Base-by-base conservation (phyloP, 2,797 vertebrate species). In the Hyperoplus immaculatus region DNA sequence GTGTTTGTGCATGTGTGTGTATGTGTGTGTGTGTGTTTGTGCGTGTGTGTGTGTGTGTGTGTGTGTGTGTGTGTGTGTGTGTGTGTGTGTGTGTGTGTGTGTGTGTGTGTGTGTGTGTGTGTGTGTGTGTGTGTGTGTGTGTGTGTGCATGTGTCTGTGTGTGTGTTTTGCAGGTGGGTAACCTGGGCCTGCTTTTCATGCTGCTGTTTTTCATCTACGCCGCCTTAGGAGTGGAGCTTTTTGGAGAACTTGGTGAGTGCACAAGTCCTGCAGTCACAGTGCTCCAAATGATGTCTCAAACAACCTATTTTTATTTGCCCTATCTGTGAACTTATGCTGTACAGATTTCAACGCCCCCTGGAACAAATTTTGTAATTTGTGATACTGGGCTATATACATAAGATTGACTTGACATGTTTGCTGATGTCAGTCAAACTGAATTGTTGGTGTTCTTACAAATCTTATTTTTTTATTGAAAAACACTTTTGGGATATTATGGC, bases 181-280 rank as follows among this genome's bases (percentile, higher is more conserved):
- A 99, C 94, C 96, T 99, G 62, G 98, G 98, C 78, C 96, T 99
- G 75, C 98, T 99, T 88, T 99, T 99, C 95, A 99, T 99, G 98
- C 95, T 99, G 76, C 97, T 99, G 36, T 99, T 99, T 96, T 99
- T 99, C 94, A 99, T 99, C 95, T 99, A 99, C 0, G 98, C 98
- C 16, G 98, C 98, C 72, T 94, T 99, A 89, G 98, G 98, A 71
- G 98, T 99, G 83, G 98, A 99, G 91, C 97, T 99, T 72, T 99
- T 99, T 70, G 98, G 98, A 87, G 98, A 99, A 94, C 95, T 99
- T 81, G 96, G 98, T 99, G 93, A 96, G 96, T 93, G 54, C 18
- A 55, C 5, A 14, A 16, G 57, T 21, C 16, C 38, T 53, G 13
- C 3, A n/a, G 4, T 53, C 16, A 1, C 1, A 0, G 16, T 43